These are phyloP conservation scores for Hystrix brachyura DNA, from an alignment of 2,113 vertebrate species.

Conservation along the genomic window DNA sequence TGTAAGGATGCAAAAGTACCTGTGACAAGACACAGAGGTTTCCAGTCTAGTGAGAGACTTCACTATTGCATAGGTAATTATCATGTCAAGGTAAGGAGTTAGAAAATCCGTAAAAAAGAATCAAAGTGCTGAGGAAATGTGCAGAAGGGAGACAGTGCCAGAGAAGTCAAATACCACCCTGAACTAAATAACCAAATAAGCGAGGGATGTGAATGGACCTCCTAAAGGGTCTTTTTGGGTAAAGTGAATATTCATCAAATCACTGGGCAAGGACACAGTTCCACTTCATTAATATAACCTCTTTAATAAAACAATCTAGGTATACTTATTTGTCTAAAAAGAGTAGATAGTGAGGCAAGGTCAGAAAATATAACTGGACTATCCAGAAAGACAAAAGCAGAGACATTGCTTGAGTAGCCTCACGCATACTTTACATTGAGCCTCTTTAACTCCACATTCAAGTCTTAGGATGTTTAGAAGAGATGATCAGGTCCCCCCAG, in stretches of 20 bases:
- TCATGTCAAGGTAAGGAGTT: neutral
- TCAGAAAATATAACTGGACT: neutral
- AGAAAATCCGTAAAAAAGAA: neutral
- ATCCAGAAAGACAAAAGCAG: neutral
- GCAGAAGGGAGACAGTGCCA: neutral
- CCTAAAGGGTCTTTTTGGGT: neutral
- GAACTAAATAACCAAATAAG: neutral
- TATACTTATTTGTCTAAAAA: neutral
- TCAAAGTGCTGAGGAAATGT: slow-evolving; percentile 3
- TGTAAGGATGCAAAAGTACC: neutral
- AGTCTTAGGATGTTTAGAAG: neutral
- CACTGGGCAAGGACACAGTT: neutral
- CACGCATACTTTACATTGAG: neutral
- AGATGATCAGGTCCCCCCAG: neutral
- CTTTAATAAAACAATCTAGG: neutral
- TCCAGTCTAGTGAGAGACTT: neutral
- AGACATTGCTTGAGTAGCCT: neutral
- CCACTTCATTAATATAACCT: neutral
- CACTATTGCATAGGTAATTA: neutral
- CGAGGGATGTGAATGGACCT: neutral
- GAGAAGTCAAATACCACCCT: neutral
- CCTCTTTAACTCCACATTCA: neutral
- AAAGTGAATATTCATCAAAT: neutral
- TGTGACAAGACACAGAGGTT: neutral
- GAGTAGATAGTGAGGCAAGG: neutral